These are phyloP conservation scores for western clawed frog (Xenopus tropicalis) DNA, from an alignment of 2,113 vertebrate species.

Conservation along the genomic window UCB_Xtro_10.0 CM004451.2:85121501-85122000, in stretches of 20 bases:
- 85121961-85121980: not conserved
- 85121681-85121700: not conserved
- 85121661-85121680: not conserved
- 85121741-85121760: too few relatives aligned
- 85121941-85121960: not conserved
- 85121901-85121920: constrained; percentile 1
- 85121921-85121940: not conserved
- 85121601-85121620: too few relatives aligned
- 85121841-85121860: not conserved
- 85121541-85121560: too few relatives aligned
- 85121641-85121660: too few relatives aligned
- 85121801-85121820: not conserved
- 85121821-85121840: not conserved
- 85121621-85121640: too few relatives aligned
- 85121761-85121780: too few relatives aligned
- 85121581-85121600: too few relatives aligned
- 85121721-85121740: too few relatives aligned
- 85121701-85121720: too few relatives aligned
- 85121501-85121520: too few relatives aligned
- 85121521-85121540: too few relatives aligned
- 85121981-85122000: not conserved
- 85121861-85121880: not conserved
- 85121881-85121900: not conserved
- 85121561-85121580: too few relatives aligned
- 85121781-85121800: not conserved